phyloP scores from a whole-genome alignment of 2,113 vertebrate genomes.

The human (Homo sapiens) region DNA sequence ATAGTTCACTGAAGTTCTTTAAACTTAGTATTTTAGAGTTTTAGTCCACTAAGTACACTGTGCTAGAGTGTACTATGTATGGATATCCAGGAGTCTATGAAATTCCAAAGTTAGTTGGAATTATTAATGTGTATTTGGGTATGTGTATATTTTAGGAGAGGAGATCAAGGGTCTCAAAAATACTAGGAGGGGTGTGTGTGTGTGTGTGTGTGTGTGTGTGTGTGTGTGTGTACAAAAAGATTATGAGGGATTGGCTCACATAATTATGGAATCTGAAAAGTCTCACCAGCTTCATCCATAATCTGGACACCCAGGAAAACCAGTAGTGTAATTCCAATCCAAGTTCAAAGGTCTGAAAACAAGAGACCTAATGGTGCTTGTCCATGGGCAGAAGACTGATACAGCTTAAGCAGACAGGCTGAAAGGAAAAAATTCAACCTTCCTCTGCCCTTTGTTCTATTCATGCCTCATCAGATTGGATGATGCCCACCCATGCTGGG shows the following conservation, averaged over 20 bases:
- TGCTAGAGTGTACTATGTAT: neutral
- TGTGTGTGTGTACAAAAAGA: neutral
- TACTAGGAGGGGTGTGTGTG: neutral
- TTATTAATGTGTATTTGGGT: neutral
- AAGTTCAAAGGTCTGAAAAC: neutral
- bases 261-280: neutral
- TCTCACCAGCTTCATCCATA: neutral
- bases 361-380: neutral
- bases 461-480: neutral
- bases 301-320: neutral
- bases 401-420: neutral
- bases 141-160: neutral
- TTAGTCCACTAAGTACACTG: neutral
- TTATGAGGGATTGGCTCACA: neutral
- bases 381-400: neutral
- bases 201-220: too few species aligned
- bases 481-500: neutral
- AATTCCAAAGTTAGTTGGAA: neutral
- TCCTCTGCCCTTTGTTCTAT: neutral
- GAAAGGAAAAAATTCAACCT: neutral
- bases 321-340: neutral
- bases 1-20: neutral
- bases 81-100: neutral
- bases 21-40: neutral
- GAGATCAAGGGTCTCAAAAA: neutral